Conservation (phyloP, 2,113 vertebrate species). For the Psilopogon haemacephalus region DNA sequence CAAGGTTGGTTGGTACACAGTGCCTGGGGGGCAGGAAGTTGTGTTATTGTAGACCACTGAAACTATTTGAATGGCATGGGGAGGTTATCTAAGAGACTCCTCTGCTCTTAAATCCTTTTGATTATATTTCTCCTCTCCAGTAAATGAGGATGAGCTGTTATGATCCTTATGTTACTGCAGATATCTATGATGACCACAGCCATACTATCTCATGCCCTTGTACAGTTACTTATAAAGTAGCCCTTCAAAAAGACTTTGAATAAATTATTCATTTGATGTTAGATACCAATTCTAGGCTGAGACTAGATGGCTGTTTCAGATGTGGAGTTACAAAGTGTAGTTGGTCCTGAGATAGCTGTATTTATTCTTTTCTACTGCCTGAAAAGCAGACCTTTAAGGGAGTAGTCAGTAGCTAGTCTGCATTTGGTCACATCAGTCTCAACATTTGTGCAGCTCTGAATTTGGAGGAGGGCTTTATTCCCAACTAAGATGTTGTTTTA, state of each 20-base stretch:
- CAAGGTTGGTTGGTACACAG: not conserved
- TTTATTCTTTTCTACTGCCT: not conserved
- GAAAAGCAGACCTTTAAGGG: not conserved
- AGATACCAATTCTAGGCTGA: not conserved
- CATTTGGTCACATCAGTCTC: not conserved
- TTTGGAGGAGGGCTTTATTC: not conserved
- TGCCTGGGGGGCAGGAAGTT: accelerated
- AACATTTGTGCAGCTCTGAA: not conserved
- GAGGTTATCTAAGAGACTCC: not conserved
- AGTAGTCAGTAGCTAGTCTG: not conserved
- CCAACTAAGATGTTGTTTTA: not conserved
- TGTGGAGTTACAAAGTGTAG: not conserved
- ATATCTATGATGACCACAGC: not conserved
- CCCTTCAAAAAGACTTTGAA: not conserved
- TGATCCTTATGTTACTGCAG: not conserved
- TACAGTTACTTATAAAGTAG: not conserved
- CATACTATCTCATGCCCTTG: not conserved
- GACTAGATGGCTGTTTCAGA: not conserved
- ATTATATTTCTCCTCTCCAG: not conserved
- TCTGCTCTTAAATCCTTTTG: not conserved
- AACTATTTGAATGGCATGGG: not conserved
- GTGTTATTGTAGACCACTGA: not conserved
- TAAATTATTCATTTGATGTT: not conserved
- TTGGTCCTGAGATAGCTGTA: not conserved
- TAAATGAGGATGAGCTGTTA: not conserved